These are phyloP conservation scores for Tympanuchus pallidicinctus DNA, from an alignment of 2,113 vertebrate species.

Conservation along the genomic window DNA sequence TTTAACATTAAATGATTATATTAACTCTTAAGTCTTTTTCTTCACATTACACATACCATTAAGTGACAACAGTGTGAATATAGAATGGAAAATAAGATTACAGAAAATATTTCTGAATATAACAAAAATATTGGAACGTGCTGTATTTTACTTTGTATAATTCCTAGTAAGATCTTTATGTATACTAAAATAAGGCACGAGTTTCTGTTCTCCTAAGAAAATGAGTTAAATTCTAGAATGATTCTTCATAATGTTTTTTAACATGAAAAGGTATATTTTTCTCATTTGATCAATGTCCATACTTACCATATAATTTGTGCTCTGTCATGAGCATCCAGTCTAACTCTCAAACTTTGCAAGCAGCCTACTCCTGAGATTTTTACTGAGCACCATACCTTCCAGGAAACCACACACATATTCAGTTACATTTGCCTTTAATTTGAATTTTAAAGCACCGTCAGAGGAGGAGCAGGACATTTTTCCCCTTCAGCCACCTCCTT, in stretches of 20 bases:
- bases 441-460: neutral
- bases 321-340: neutral
- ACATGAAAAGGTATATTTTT: neutral
- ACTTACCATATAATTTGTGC: neutral
- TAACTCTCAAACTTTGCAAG: neutral
- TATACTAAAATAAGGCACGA: neutral
- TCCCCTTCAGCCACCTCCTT: neutral
- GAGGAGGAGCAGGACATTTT: neutral
- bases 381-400: neutral
- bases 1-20: neutral
- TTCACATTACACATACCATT: neutral
- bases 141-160: neutral
- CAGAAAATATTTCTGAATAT: neutral
- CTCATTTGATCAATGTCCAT: conserved; percentile 19
- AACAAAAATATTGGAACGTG: neutral
- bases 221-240: neutral
- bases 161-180: neutral
- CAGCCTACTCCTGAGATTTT: conserved; percentile 5
- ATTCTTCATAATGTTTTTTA: conserved; percentile 13
- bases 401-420: neutral
- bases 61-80: neutral
- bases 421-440: neutral
- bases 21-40: neutral
- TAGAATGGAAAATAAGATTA: neutral
- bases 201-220: conserved; percentile 12